These are phyloP conservation scores for Myotis lucifugus DNA, from an alignment of 2,113 vertebrate species.

Conservation along the genomic window DNA sequence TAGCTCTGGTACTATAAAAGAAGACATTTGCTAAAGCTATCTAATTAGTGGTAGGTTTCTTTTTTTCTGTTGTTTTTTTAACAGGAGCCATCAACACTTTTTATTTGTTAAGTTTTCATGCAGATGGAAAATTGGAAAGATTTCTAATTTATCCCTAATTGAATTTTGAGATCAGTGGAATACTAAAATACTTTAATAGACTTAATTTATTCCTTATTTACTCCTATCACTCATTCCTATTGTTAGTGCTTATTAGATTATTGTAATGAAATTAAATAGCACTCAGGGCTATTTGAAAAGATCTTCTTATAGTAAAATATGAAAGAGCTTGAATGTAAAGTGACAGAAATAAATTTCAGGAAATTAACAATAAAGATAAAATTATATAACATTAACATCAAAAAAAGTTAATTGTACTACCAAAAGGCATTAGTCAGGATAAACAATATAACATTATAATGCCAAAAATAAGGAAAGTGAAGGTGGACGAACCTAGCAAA, in stretches of 20 bases:
- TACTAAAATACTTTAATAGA: conserved; percentile 3
- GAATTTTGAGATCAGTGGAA: not conserved
- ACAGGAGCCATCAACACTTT: not conserved
- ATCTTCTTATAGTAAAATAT: not conserved
- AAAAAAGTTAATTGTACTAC: not conserved
- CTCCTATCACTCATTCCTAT: not conserved
- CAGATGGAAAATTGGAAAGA: not conserved
- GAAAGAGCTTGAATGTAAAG: not conserved
- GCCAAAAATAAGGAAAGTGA: not conserved
- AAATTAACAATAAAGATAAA: not conserved
- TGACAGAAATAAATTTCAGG: not conserved
- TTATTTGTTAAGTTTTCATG: not conserved
- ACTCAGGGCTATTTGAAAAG: not conserved
- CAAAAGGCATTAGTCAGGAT: not conserved
- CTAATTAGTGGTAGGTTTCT: not conserved
- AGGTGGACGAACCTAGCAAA: not conserved
- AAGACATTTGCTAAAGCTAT: not conserved
- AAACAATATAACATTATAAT: not conserved
- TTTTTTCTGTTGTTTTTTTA: not conserved
- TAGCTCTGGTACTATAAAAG: not conserved
- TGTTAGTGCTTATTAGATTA: not conserved
- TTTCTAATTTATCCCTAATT: not conserved
- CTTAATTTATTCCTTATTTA: not conserved
- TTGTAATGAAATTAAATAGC: not conserved
- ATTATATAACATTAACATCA: not conserved